Evolutionary conservation across 2,888 invertebrate genomes (phyloP), one percentile per base, ranked within the genome.

Genomic region (Cheilosia vulpina): DNA sequence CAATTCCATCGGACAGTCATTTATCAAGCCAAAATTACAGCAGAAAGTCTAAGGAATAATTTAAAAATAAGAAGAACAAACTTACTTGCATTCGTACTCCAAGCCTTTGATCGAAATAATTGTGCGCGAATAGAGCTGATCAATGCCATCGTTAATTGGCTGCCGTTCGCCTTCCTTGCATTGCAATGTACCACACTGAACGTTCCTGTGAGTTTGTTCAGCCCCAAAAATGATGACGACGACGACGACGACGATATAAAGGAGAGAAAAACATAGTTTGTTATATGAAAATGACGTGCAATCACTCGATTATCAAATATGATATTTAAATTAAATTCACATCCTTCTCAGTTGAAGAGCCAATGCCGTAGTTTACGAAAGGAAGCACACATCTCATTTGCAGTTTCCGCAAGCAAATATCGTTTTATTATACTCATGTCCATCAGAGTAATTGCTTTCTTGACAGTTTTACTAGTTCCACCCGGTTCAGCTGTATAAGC

Each of bases 21-120:
- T 27, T 27, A 27, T 27, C 6, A 6, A 27, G 27, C 27, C 27
- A 27, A 27, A 27, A 6, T 5, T 27, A 7, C 7, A 6, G 0
- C 4, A 27, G 6, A 6, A 7, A 7, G 27, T 7, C 27, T 1
- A 27, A 27, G 27, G 27, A 27, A 27, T 7, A 27, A 27, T 27
- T 6, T 0, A 27, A 27, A 27, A 27, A 6, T 6, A 27, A 27
- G 1, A 6, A 27, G 6, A 27, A 6, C 2, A 7, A 6, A 95
- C 96, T 95, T 93, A 98, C 98, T 98, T 99, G 98, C 98, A 99
- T 93, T 98, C 98, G 90, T 96, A 98, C 92, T 98, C 98, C 83
- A 94, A 94, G 53, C 97, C 96, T 90, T 96, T 97, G 90, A 96
- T 96, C 81, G 96, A 96, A 91, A 98, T 96, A 87, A 97, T 96